These are phyloP conservation scores for Drosophila ochracea DNA, from an alignment of 2,888 invertebrate species.

Conservation along the genomic window DNA sequence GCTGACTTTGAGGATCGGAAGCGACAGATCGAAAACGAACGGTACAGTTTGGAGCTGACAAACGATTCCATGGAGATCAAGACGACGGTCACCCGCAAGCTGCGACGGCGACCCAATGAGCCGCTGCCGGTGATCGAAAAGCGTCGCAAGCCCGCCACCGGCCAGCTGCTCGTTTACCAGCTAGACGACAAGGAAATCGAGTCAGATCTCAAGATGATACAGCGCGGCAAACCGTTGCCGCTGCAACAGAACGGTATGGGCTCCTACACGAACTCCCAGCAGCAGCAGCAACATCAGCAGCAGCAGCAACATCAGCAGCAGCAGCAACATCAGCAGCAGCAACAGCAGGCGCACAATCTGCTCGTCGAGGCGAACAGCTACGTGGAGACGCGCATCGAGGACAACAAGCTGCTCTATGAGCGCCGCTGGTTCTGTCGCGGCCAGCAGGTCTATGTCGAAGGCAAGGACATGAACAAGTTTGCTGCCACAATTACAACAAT, in stretches of 20 bases:
- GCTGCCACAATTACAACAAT: constrained; percentile 96
- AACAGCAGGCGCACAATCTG: constrained; percentile 47
- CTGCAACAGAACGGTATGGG: constrained; percentile 85
- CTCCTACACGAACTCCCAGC: constrained; percentile 67
- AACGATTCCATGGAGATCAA: constrained; percentile 96
- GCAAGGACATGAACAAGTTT: constrained; percentile 93
- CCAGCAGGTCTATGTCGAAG: constrained; percentile 96
- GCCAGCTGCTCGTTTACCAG: constrained; percentile 93
- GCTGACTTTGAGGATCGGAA: constrained; percentile 97
- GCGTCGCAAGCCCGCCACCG: constrained; percentile 92
- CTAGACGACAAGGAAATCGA: constrained; percentile 96
- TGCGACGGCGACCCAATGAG: constrained; percentile 96
- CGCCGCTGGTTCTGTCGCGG: constrained; percentile 98
- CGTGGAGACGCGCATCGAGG: constrained; percentile 95
- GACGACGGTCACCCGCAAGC: constrained; percentile 97
- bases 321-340: constrained; percentile 45
- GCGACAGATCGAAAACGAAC: constrained; percentile 94
- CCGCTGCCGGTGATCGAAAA: constrained; percentile 95
- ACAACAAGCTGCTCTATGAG: constrained; percentile 97
- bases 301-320: constrained; percentile 47
- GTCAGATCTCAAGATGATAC: constrained; percentile 92
- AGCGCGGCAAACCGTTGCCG: constrained; percentile 87
- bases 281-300: constrained; percentile 58
- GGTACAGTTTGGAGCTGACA: constrained; percentile 94
- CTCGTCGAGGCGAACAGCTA: constrained; percentile 85